These are phyloP conservation scores for Agrochola macilenta DNA, from an alignment of 2,888 invertebrate species.

Conservation along the genomic window DNA sequence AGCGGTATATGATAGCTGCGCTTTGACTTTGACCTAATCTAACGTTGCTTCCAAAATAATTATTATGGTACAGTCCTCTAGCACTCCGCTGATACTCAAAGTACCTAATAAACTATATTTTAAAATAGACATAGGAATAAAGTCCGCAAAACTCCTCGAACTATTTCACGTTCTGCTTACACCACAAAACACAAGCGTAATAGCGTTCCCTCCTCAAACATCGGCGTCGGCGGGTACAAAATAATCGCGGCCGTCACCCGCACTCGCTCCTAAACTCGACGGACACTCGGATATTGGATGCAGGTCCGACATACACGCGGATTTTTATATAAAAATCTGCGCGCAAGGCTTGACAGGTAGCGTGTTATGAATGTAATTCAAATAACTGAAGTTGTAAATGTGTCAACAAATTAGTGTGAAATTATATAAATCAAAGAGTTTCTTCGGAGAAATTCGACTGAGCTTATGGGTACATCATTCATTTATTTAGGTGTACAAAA, in stretches of 20 bases:
- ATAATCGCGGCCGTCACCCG: conserved; percentile 70
- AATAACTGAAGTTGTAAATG: background rate
- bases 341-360: conserved; percentile 30
- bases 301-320: conserved; percentile 69
- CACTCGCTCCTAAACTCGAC: conserved; percentile 70
- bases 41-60: background rate
- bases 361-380: conserved; percentile 4
- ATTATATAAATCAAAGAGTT: background rate
- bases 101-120: background rate
- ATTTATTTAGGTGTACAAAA: background rate
- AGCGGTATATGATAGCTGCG: background rate
- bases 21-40: background rate
- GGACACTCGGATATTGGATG: conserved; percentile 78
- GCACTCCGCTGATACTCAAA: background rate
- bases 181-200: conserved; percentile 33
- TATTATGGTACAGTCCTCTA: background rate
- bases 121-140: background rate
- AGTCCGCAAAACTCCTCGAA: background rate
- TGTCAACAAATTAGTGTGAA: background rate
- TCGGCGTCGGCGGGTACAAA: conserved; percentile 65
- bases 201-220: conserved; percentile 38
- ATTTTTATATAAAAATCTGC: conserved; percentile 71
- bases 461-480: background rate
- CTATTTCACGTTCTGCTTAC: conserved; percentile 19
- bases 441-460: background rate